These are phyloP conservation scores for Leptopilina clavipes DNA, from an alignment of 1,140 invertebrate genomes.

Conservation along the genomic window DNA sequence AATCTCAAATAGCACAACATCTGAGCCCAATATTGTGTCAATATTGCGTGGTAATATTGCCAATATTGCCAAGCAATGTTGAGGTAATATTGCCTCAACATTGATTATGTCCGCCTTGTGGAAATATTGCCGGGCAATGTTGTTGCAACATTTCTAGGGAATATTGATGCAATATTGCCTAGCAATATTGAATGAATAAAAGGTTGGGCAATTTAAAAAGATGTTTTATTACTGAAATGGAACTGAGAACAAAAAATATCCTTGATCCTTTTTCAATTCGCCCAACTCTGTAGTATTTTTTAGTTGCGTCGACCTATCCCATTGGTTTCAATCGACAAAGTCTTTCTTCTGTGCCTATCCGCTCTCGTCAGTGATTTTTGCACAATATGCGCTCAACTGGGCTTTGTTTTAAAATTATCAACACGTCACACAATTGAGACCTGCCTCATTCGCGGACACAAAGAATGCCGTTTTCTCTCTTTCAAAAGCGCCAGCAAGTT, in stretches of 20 bases:
- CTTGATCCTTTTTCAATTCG: neutral
- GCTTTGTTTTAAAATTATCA: conserved; percentile 75
- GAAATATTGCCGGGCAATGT: too few relatives aligned
- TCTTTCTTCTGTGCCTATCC: conserved; percentile 29
- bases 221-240: conserved; percentile 20
- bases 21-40: too few relatives aligned
- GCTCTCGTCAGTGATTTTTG: conserved; percentile 66
- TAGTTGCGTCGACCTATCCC: conserved; percentile 22
- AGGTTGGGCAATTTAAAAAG: neutral
- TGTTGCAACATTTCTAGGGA: too few relatives aligned
- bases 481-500: conserved; percentile 17
- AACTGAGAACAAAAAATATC: conserved; percentile 19
- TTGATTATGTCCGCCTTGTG: too few relatives aligned
- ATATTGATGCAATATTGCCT: too few relatives aligned
- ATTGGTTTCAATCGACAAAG: conserved; percentile 21
- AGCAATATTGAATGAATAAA: too few relatives aligned
- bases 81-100: too few relatives aligned
- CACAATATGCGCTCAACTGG: conserved; percentile 64
- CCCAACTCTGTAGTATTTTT: neutral
- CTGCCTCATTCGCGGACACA: conserved; percentile 60
- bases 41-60: too few relatives aligned
- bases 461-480: conserved; percentile 58
- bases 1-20: too few relatives aligned
- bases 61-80: too few relatives aligned
- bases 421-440: conserved; percentile 71